Base-by-base conservation (phyloP, 2,888 invertebrate genomes). In the Didymodactylos carnosus region DNA sequence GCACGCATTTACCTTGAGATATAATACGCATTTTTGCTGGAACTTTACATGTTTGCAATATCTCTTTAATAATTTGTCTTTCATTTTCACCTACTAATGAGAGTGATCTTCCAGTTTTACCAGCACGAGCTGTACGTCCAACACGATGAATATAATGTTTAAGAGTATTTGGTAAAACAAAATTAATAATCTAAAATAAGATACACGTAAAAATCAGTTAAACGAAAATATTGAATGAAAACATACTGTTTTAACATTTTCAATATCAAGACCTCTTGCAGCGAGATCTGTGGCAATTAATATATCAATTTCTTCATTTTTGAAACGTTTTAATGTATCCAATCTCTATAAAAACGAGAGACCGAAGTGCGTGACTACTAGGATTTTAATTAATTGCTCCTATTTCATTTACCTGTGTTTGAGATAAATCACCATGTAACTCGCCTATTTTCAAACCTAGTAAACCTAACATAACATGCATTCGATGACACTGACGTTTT, bases 111-210 rank as follows among this genome's bases (percentile, higher is more conserved):
- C 40, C 97, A 19, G 89, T 90, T 72, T 90, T 88, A 0, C 95
- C 95, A 13, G 97, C 97, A 80, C 97, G 87, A 0, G 97, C 97
- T 2, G 97, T 98, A 79, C 97, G 86, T 46, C 97, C 97, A 13
- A 97, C 92, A 83, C 89, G 87, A 84, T 98, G 98, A 79, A 98
- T 93, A 80, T 98, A 98, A 83, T 95, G 94, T 90, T 89, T 77
- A 27, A 75, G 70, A 23, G 73, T 75, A 35, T 70, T 73, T 0
- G 94, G 94, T 88, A 95, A 88, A 0, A 91, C 89, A 83, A 92
- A 94, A 84, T 95, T 95, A 27, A 95, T 88, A 3, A 94, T 35
- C 62, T 51, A 13, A 14, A 62, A n/a, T 35, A 6, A 69, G 8
- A 23, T 19, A 35, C 19, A 27, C 13, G 51, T 16, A 39, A n/a